phyloP scores from a whole-genome alignment of 2,888 invertebrate genomes.

The Orthonevra nobilis region DNA sequence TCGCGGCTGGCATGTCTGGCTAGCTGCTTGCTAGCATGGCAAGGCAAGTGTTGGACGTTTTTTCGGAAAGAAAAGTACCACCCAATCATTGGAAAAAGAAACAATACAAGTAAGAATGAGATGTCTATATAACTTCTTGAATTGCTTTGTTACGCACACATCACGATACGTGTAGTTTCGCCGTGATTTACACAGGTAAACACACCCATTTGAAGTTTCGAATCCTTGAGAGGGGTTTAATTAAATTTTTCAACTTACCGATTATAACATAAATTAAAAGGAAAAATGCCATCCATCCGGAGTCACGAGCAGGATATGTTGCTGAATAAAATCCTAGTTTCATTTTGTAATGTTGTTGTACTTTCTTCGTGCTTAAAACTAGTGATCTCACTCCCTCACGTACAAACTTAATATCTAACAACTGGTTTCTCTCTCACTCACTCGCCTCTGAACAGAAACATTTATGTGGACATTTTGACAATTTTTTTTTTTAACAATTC shows the following conservation, averaged over 20 bases:
- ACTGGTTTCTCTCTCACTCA: conserved; percentile 52
- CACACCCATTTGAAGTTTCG: conserved; percentile 35
- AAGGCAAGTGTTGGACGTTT: conserved; percentile 7
- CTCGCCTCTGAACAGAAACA: conserved; percentile 49
- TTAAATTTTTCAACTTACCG: conserved; percentile 73
- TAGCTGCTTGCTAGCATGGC: conserved; percentile 29
- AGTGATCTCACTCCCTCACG: conserved; percentile 48
- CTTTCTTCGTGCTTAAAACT: conserved; percentile 13
- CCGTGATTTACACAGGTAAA: conserved; percentile 44
- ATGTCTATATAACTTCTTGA: neutral
- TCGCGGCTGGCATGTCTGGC: too few relatives aligned
- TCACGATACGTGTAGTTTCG: neutral
- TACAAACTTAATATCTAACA: conserved; percentile 19
- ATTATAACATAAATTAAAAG: conserved; percentile 76
- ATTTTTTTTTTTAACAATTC: conserved; percentile 33
- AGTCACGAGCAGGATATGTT: conserved; percentile 54
- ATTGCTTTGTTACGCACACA: neutral
- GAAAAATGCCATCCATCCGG: conserved; percentile 75
- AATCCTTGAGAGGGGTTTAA: neutral
- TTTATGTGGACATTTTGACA: conserved; percentile 62
- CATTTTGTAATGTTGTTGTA: conserved; percentile 46
- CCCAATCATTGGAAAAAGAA: conserved; percentile 8
- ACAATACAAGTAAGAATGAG: conserved; percentile 35
- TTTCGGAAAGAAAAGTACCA: conserved; percentile 26
- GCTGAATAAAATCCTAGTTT: conserved; percentile 55